A percentile compares a stretch with the other conserved stretches of the same genome.
Evolutionary conservation across 2,113 vertebrate genomes (phyloP).

Genomic region (Murina feae): DNA sequence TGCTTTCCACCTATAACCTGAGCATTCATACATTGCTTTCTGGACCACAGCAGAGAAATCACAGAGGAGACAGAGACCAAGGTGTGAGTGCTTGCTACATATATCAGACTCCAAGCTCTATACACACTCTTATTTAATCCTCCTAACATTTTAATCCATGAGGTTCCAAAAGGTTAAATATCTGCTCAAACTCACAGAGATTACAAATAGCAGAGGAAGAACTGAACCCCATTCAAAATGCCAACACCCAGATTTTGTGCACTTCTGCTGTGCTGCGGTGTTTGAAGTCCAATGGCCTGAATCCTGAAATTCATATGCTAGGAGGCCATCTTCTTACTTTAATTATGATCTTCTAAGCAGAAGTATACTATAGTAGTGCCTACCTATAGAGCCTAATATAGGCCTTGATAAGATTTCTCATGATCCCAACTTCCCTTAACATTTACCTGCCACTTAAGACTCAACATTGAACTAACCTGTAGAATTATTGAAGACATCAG

Average conservation of each 20-base stretch:
- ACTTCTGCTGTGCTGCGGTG: not conserved
- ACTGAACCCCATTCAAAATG: not conserved
- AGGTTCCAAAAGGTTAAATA: not conserved
- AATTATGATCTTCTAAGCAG: not conserved
- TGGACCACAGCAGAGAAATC: conserved; percentile 31
- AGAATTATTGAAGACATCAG: not conserved
- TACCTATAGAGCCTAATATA: not conserved
- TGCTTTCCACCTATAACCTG: conserved; percentile 53
- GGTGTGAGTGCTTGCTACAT: not conserved
- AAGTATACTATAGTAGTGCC: not conserved
- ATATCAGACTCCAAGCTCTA: not conserved
- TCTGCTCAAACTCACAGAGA: not conserved
- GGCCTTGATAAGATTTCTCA: not conserved
- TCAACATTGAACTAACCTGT: not conserved
- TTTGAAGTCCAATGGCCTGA: not conserved
- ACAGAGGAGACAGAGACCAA: not conserved
- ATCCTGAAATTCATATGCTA: not conserved
- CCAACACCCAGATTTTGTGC: not conserved
- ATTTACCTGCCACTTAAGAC: not conserved
- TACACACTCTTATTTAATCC: not conserved
- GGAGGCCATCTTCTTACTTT: not conserved
- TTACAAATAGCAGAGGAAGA: not conserved
- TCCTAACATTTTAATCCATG: conserved; percentile 14
- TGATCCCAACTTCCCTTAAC: not conserved
- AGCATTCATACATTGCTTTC: conserved; percentile 56